Conservation (phyloP, 2,888 invertebrate species). For the Philereme transversata region DNA sequence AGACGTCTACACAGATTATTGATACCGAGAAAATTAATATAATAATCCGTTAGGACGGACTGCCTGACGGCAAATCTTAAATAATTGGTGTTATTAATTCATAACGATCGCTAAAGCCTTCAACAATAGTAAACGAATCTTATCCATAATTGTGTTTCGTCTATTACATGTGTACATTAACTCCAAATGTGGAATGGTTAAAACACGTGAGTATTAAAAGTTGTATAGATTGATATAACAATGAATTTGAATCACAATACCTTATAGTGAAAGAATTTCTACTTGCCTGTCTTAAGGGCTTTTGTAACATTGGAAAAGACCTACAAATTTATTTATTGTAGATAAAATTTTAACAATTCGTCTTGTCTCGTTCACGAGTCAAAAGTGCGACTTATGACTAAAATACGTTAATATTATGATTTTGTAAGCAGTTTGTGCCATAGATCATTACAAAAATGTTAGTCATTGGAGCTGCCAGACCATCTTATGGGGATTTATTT, state of each 20-base stretch:
- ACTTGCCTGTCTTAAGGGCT: conserved; percentile 10
- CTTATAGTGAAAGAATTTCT: conserved; percentile 4
- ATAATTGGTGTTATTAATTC: conserved; percentile 69
- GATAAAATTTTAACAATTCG: no score
- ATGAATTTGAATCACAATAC: conserved; percentile 28
- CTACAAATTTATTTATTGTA: conserved; percentile 10
- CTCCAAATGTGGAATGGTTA: conserved; percentile 67
- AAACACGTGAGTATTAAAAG: conserved; percentile 75
- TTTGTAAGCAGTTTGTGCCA: conserved; percentile 1
- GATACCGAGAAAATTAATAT: conserved; percentile 43
- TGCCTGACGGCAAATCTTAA: conserved; percentile 63
- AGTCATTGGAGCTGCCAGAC: conserved; percentile 2
- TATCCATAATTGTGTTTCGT: conserved; percentile 1
- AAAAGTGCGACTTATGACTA: conserved; percentile 2
- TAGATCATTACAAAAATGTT: conserved; percentile 2
- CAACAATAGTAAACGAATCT: conserved; percentile 14
- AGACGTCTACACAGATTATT: conserved; percentile 26
- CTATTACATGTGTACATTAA: conserved; percentile 27
- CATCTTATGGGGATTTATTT: conserved; percentile 1
- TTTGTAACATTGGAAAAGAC: conserved; percentile 2
- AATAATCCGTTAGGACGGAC: conserved; percentile 73
- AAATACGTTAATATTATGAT: neutral
- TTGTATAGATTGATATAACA: conserved; percentile 59
- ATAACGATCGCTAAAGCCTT: conserved; percentile 48
- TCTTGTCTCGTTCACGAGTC: neutral